Conservation (phyloP, 2,888 invertebrate species). For the Tanytarsus gracilentus region DNA sequence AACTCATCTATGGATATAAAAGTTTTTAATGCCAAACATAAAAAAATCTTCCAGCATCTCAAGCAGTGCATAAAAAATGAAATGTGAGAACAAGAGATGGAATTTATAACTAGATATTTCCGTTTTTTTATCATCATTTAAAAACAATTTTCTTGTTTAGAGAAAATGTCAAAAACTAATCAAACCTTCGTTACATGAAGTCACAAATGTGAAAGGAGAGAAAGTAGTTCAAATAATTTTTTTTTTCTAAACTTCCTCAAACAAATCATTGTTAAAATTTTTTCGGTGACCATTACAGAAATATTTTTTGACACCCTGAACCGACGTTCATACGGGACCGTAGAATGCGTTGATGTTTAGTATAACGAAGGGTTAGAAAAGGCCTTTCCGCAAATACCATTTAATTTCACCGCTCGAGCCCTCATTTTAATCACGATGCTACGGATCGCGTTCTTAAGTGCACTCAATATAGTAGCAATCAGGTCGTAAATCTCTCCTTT, state of each 20-base stretch:
- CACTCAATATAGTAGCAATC: neutral
- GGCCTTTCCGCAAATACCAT: slow-evolving; percentile 12
- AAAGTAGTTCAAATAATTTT: neutral
- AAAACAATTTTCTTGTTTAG: neutral
- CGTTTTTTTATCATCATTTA: slow-evolving; percentile 7
- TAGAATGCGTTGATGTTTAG: neutral
- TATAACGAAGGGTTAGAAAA: neutral
- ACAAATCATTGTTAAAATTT: neutral
- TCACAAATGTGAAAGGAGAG: neutral
- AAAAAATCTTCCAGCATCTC: slow-evolving; percentile 5
- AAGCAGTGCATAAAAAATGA: neutral
- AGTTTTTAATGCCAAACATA: neutral
- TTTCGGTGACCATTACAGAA: no score
- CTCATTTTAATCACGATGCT: neutral
- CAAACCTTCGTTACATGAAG: slow-evolving; percentile 3
- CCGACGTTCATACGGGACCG: neutral
- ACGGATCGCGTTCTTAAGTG: neutral
- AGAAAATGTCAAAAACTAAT: slow-evolving; percentile 20
- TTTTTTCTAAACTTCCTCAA: neutral
- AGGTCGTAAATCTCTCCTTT: no score
- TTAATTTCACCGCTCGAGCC: slow-evolving; percentile 13
- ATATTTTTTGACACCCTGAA: no score
- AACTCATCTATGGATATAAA: slow-evolving; percentile 10
- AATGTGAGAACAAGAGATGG: slow-evolving; percentile 5
- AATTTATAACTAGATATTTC: slow-evolving; percentile 8